A percentile compares a stretch with the other conserved stretches of the same genome.
Evolutionary conservation across 2,797 vertebrate species (phyloP).

Genomic region (Acipenser transmontanus): DNA sequence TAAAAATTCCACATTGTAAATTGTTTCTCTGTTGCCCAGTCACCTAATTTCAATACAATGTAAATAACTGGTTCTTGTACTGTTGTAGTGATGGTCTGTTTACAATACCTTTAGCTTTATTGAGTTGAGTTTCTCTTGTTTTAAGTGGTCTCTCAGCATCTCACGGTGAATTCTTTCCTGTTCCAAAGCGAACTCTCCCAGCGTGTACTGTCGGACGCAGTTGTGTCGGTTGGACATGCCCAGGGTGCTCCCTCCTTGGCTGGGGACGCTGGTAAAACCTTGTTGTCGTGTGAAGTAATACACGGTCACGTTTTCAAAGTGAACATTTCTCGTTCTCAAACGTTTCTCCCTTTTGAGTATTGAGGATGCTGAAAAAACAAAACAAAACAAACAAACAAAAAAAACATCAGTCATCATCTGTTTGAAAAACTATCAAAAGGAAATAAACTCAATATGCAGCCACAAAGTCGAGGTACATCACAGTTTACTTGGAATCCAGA

Average conservation of each 20-base stretch:
- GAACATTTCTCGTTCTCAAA: slow-evolving; percentile 86
- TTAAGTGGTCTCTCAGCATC: slow-evolving; percentile 90
- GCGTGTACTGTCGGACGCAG: slow-evolving; percentile 85
- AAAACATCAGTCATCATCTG: too few species aligned
- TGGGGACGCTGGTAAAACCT: slow-evolving; percentile 97
- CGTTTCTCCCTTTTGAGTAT: slow-evolving; percentile 94
- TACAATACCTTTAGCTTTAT: slow-evolving; percentile 82
- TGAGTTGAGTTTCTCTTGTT: slow-evolving; percentile 94
- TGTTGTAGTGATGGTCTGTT: too few species aligned
- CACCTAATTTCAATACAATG: too few species aligned
- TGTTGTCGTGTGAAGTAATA: slow-evolving; percentile 95
- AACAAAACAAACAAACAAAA: too few species aligned
- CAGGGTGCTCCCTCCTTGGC: slow-evolving; percentile 94
- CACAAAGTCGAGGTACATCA: too few species aligned
- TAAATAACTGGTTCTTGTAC: too few species aligned
- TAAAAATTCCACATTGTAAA: too few species aligned
- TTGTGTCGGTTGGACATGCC: slow-evolving; percentile 95
- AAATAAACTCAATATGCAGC: too few species aligned
- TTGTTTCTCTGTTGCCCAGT: too few species aligned
- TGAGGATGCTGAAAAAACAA: slow-evolving; percentile 71
- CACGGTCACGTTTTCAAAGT: slow-evolving; percentile 94
- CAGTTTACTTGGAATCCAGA: too few species aligned
- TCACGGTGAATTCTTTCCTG: slow-evolving; percentile 89
- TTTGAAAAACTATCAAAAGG: too few species aligned
- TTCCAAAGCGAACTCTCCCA: slow-evolving; percentile 91